A percentile compares a stretch with the other conserved stretches of the same genome.
Conservation (phyloP, 2,113 vertebrate species). For the Aphyosemion australe region DNA sequence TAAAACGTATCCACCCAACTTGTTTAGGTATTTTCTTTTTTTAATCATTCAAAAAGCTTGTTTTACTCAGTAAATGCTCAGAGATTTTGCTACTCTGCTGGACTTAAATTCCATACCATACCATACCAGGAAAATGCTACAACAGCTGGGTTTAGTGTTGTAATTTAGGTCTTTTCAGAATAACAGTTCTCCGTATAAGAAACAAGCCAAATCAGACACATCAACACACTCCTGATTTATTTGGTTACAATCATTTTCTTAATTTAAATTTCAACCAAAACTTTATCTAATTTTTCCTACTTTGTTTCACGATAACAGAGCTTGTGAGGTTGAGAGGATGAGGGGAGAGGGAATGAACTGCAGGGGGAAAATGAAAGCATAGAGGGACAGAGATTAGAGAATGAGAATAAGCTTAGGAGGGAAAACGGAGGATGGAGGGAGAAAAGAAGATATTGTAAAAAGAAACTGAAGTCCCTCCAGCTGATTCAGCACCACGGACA, state of each 20-base stretch:
- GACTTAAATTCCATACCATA: no score
- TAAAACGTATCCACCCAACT: no score
- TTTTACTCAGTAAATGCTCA: no score
- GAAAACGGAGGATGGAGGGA: conserved; percentile 7
- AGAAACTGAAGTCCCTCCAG: conserved; percentile 39
- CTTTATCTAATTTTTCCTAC: neutral
- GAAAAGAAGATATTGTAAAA: conserved; percentile 19
- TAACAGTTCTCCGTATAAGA: no score
- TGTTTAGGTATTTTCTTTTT: no score
- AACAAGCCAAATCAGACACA: no score
- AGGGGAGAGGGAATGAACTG: neutral
- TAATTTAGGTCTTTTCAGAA: no score
- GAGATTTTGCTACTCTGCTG: no score
- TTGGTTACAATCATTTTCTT: neutral
- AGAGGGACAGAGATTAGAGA: conserved; percentile 32
- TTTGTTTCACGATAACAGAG: conserved; percentile 25
- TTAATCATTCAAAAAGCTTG: no score
- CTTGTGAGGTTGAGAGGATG: conserved; percentile 25
- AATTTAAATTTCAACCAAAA: neutral
- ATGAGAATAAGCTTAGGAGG: conserved; percentile 12
- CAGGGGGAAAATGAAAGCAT: conserved; percentile 12
- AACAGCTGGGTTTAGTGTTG: no score
- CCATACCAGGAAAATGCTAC: no score
- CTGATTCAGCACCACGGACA: conserved; percentile 72
- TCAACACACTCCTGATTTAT: no score